Base-by-base conservation (phyloP, 1,140 invertebrate species). In the Leptonema lineaticorne region DNA sequence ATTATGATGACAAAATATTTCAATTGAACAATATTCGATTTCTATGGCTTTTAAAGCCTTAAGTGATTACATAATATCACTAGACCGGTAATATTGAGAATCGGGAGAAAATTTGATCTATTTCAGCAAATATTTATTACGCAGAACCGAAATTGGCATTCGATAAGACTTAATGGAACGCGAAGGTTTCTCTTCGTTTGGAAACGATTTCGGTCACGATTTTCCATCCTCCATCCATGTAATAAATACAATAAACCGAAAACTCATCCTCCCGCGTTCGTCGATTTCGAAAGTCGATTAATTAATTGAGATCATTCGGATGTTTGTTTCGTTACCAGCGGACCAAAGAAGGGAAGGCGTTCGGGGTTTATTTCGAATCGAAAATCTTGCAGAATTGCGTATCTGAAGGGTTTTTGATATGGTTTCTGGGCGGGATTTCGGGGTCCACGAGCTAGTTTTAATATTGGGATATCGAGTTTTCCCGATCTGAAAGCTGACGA, bases 401-500 rank as follows among this genome's bases (percentile, higher is more conserved):
- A 33, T 33, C 11, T 33, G 29, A 33, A 33, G 29, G 5, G 29
- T 33, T 11, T 6, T 6, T 33, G 29, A 33, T 6, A 33, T 33
- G 29, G 5, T 33, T 33, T n/a, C n/a, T n/a, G n/a, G n/a, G n/a
- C n/a, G n/a, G n/a, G n/a, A 7, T 7, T 6, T 26, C 22, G 9
- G 24, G 8, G 22, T 24, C 50, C 22, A 53, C 22, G 37, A 26
- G 50, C n/a, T 53, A 53, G 50, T 53, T 53, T 53, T 53, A 53
- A 53, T 53, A 53, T 53, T 22, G 24, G 50, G 18, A 53, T 53
- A 53, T 53, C 50, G 50, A 53, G 24, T 53, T 53, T 53, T 53
- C 11, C 50, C 50, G 50, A 53, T 62, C 27, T 69, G 45, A 60
- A 8, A 27, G 37, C 53, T 60, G 66, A 57, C 53, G 67, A 48